Base-by-base conservation (phyloP, 2,888 invertebrate genomes). In the Argyra leucocephala region DNA sequence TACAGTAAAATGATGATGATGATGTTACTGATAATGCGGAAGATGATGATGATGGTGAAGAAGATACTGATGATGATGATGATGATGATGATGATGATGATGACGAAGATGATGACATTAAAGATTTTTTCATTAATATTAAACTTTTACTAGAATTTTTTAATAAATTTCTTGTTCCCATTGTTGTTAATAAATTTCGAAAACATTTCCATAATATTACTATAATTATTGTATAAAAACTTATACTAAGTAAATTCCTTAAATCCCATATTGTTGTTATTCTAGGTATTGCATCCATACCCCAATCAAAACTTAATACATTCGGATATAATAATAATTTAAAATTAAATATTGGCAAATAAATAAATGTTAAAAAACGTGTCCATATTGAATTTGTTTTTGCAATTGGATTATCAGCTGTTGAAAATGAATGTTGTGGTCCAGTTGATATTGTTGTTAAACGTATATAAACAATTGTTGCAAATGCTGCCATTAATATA, bases 301-400 rank as follows among this genome's bases (percentile, higher is more conserved):
- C 96, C 98, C 97, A 98, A 81, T 98, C 97, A 81, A 96, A 98
- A 79, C 96, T 96, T 65, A 98, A 83, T 71, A 88, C 87, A 72
- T 86, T 85, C 7, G 97, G 97, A 78, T 88, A 93, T 58, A 96
- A 78, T 67, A 97, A 83, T 74, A 97, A 85, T 78, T 88, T 86
- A 74, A 94, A 88, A 81, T 97, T 96, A 76, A 93, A 89, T 61
- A 90, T 89, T 58, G 97, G 96, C 72, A 98, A 85, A 78, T 94
- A 95, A 70, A 89, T 83, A 81, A 96, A 97, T 64, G 97, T 97
- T 74, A 95, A 85, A 66, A 91, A 83, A 70, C 97, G 85, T 59
- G 93, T 91, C 72, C 91, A 80, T 62, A 89, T 78, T 64, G 88
- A 89, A 62, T 89, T 86, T 71, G 91, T 90, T 75, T 92, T 88